phyloP scores from a whole-genome alignment of 2,113 vertebrate genomes.

The Brienomyrus longianalis region DNA sequence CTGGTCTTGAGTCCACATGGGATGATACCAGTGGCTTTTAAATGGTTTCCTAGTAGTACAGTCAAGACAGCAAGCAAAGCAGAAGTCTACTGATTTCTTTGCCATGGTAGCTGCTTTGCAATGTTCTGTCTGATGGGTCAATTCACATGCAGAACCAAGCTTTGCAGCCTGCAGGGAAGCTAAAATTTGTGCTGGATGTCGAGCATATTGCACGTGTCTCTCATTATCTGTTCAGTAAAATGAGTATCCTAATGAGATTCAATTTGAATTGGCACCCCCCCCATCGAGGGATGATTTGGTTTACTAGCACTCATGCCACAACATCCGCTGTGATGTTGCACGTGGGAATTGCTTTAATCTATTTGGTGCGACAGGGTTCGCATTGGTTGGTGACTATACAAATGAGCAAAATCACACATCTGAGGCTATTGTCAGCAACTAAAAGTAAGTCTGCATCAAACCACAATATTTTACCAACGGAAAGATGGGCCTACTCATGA shows the following conservation, averaged over 20 bases:
- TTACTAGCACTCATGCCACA: neutral
- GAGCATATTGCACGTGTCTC: neutral
- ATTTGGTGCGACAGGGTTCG: neutral
- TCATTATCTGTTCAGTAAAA: neutral
- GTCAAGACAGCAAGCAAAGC: neutral
- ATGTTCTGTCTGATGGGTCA: neutral
- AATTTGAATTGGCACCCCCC: neutral
- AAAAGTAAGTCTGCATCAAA: neutral
- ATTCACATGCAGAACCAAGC: neutral
- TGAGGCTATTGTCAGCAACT: neutral
- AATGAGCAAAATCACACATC: neutral
- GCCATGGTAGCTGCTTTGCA: neutral
- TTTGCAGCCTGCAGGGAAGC: neutral
- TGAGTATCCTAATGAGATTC: neutral
- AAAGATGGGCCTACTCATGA: neutral
- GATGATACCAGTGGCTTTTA: neutral
- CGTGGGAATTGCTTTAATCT: neutral
- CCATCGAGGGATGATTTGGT: neutral
- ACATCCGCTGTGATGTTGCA: neutral
- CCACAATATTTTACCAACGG: neutral
- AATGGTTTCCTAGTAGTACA: neutral
- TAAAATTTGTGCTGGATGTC: neutral
- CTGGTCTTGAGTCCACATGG: neutral
- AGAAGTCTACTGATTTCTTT: neutral
- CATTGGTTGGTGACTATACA: neutral